Percentiles rank a stretch among this genome's conserved stretches.
Conservation (phyloP, 2,888 invertebrate genomes). For the Campoplex nolae region DNA sequence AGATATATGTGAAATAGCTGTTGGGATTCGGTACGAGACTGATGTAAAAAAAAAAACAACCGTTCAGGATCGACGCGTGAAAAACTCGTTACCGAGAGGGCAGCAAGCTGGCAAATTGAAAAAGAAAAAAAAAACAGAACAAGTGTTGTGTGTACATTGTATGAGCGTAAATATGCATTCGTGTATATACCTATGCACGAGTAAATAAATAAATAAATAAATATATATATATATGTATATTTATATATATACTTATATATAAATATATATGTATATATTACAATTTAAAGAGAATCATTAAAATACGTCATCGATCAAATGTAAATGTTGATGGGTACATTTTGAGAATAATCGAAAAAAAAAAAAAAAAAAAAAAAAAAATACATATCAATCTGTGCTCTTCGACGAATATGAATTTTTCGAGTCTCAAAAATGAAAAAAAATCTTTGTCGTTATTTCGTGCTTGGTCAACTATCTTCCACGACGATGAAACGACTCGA, state of each 20-base stretch:
- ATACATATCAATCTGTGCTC: constrained; percentile 19
- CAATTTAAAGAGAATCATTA: constrained; percentile 15
- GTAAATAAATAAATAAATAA: too few species aligned
- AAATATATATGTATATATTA: not conserved
- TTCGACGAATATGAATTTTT: constrained; percentile 13
- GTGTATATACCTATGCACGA: constrained; percentile 7
- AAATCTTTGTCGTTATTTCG: constrained; percentile 6
- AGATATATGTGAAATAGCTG: constrained; percentile 15
- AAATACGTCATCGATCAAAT: constrained; percentile 39
- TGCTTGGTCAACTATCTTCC: not conserved
- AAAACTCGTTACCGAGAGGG: constrained; percentile 51
- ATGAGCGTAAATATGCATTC: constrained; percentile 47
- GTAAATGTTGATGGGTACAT: constrained; percentile 15
- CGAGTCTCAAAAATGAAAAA: not conserved
- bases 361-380: constrained; percentile 11
- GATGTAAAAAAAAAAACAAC: constrained; percentile 11
- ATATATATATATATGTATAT: not conserved
- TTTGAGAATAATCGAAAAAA: constrained; percentile 14
- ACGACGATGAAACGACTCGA: not conserved
- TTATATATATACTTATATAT: not conserved
- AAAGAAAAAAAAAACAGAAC: constrained; percentile 19
- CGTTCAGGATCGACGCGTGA: constrained; percentile 32
- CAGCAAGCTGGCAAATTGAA: constrained; percentile 38
- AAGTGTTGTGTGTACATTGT: constrained; percentile 59
- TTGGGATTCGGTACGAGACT: constrained; percentile 35